Base-by-base conservation (phyloP, 2,888 invertebrate species). In the Cheilosia scutellata region DNA sequence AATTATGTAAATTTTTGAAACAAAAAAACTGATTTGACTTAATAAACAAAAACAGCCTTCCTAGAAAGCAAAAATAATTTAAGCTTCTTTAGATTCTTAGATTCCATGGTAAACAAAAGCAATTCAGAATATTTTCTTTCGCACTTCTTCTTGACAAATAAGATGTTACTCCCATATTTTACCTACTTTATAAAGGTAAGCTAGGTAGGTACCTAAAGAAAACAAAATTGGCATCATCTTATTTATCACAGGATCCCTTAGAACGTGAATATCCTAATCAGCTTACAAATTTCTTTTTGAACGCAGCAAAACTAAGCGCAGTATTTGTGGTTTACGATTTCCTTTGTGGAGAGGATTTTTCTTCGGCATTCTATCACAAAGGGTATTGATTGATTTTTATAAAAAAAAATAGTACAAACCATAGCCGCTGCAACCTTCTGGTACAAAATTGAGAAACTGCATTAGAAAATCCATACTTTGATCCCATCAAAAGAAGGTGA, bases 401-500 rank as follows among this genome's bases (percentile, higher is more conserved):
- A 4, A 20, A 4, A 25, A 4, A 25, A 13, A 27, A n/a, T 11
- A 37, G 9, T 11, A 37, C 9, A 11, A 29, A 74, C 13, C 9
- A 66, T 20, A 57, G 57, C 65, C 16, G 25, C 9, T 27, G 37
- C 42, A 68, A 68, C 53, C 72, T 62, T 55, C 44, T 42, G 25
- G n/a, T 2, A 20, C n/a, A 70, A 9, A 5, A 37, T 40, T 20
- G 6, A 58, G 20, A 60, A 42, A 27, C 31, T 16, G 40, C 29
- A 42, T 33, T 33, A 7, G 31, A 31, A 62, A 29, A 68, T 27
- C 11, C 13, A 20, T 40, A 47, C 51, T 49, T 40, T 60, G 68
- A 77, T 68, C 68, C 53, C 47, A 49, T 76, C 76, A 76, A 51
- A 65, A 31, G 42, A 66, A 76, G 66, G 66, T 77, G 68, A 77